A percentile compares a stretch with the other conserved stretches of the same genome.
These are phyloP conservation scores for Tridacna gigas DNA, from an alignment of 2,888 invertebrate species.

Conservation along the genomic window DNA sequence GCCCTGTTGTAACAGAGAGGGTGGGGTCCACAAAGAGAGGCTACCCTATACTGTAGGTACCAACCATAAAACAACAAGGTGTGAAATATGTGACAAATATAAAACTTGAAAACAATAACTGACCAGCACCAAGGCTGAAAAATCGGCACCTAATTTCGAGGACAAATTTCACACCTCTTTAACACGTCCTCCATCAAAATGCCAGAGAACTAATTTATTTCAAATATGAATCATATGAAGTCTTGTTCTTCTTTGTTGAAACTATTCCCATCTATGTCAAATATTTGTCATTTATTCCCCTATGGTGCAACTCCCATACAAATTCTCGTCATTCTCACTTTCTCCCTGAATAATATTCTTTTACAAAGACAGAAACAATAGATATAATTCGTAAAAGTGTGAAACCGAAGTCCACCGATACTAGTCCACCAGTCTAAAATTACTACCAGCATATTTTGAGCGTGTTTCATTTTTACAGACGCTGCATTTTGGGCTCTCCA, in stretches of 20 bases:
- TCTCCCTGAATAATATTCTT: not conserved
- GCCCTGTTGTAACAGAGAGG: not conserved
- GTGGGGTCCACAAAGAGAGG: not conserved
- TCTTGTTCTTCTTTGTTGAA: slow-evolving; percentile 10
- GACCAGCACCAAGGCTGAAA: not conserved
- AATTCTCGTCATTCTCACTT: not conserved
- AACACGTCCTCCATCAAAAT: slow-evolving; percentile 20
- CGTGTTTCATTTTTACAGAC: slow-evolving; percentile 6
- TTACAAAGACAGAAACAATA: not conserved
- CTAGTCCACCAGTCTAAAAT: slow-evolving; percentile 33
- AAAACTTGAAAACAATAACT: not conserved
- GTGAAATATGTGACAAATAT: not conserved
- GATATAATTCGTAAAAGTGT: slow-evolving; percentile 8
- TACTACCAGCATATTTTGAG: slow-evolving; percentile 61
- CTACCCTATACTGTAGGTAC: not conserved
- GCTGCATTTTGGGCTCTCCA: not conserved
- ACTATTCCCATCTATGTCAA: slow-evolving; percentile 20
- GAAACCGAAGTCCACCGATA: not conserved
- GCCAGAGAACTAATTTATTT: slow-evolving; percentile 24
- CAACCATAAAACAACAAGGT: not conserved
- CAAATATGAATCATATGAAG: slow-evolving; percentile 18
- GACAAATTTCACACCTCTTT: slow-evolving; percentile 20
- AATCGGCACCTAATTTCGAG: not conserved
- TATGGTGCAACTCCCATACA: slow-evolving; percentile 1
- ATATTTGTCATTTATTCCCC: slow-evolving; percentile 22